Evolutionary conservation across 2,888 invertebrate genomes (phyloP).

Genomic region (Apodemia hepburni): DNA sequence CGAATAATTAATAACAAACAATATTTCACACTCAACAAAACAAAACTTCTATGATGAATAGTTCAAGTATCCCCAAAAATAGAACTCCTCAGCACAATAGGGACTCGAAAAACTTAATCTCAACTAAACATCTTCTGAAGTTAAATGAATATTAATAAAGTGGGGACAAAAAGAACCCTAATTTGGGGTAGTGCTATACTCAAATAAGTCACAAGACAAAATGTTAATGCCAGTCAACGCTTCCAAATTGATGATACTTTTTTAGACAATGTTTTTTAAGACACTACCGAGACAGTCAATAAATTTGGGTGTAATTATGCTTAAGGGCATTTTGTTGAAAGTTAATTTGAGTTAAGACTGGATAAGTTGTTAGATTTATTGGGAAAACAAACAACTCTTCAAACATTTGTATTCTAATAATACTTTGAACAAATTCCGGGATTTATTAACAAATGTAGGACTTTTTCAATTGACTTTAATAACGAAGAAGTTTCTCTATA

Average conservation of each 20-base stretch:
- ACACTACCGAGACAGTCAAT: slow-evolving; percentile 53
- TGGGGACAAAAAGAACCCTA: slow-evolving; percentile 48
- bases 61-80: slow-evolving; percentile 16
- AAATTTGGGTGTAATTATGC: slow-evolving; percentile 70
- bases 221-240: slow-evolving; percentile 53
- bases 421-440: slow-evolving; percentile 17
- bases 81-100: slow-evolving; percentile 9
- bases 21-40: slow-evolving; percentile 53
- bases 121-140: slow-evolving; percentile 55
- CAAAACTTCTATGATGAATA: slow-evolving; percentile 56
- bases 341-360: slow-evolving; percentile 61
- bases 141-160: slow-evolving; percentile 48
- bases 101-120: slow-evolving; percentile 45
- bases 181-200: slow-evolving; percentile 39
- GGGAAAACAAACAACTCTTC: slow-evolving; percentile 39
- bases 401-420: slow-evolving; percentile 24
- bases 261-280: slow-evolving; percentile 39
- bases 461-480: too few species aligned
- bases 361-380: slow-evolving; percentile 57
- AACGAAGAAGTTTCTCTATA: too few species aligned
- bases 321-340: slow-evolving; percentile 68
- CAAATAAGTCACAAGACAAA: slow-evolving; percentile 53
- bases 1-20: slow-evolving; percentile 48
- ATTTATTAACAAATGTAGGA: background rate
- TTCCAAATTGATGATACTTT: slow-evolving; percentile 57